Conservation (phyloP, 2,797 vertebrate species). For the Sebastes paucispinis region DNA sequence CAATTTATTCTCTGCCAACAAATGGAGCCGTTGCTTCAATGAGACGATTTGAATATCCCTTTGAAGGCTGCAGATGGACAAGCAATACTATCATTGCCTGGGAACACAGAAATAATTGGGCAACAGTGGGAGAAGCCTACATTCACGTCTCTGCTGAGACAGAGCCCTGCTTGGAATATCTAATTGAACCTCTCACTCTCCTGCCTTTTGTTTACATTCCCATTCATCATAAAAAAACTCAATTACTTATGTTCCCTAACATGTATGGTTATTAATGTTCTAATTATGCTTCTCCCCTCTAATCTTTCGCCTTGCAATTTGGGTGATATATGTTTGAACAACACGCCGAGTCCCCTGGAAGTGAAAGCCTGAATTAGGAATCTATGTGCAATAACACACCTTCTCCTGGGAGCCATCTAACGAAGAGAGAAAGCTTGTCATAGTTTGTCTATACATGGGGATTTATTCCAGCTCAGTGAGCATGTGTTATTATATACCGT, state of each 20-base stretch:
- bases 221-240: conserved; percentile 68
- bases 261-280: conserved; percentile 78
- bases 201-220: conserved; percentile 72
- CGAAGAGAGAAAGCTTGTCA: conserved; percentile 47
- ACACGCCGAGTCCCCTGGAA: conserved; percentile 45
- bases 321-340: conserved; percentile 67
- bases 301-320: conserved; percentile 69
- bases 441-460: conserved; percentile 54
- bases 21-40: conserved; percentile 60
- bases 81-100: conserved; percentile 68
- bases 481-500: conserved; percentile 32
- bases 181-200: conserved; percentile 65
- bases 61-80: conserved; percentile 77
- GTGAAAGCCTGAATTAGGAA: conserved; percentile 59
- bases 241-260: conserved; percentile 71
- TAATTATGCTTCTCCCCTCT: conserved; percentile 73
- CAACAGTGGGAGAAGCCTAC: conserved; percentile 62
- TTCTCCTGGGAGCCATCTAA: conserved; percentile 67
- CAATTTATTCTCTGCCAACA: conserved; percentile 65
- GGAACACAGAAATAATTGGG: conserved; percentile 76
- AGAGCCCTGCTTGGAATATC: conserved; percentile 47
- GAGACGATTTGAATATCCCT: conserved; percentile 72
- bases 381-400: conserved; percentile 56
- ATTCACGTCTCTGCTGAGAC: conserved; percentile 51
- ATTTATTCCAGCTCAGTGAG: conserved; percentile 55